Percentiles rank a stretch among this genome's conserved stretches.
Evolutionary conservation across 2,888 invertebrate species (phyloP).

Genomic region (Amblyjoppa proteus): DNA sequence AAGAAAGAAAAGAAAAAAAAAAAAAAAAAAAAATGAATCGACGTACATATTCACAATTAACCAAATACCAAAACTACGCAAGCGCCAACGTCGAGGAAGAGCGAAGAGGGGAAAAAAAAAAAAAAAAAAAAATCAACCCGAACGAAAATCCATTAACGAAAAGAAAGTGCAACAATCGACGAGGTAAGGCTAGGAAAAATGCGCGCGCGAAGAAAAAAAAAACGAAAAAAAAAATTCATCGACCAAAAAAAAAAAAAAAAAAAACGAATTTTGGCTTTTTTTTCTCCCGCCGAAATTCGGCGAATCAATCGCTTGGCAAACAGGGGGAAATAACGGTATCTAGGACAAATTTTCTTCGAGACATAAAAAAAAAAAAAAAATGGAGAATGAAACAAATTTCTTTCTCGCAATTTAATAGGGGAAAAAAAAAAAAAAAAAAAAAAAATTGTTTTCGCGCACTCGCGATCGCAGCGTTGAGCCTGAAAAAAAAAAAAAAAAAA

Average conservation of each 20-base stretch:
- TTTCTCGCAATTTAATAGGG: slow-evolving; percentile 53
- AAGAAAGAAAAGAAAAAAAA: slow-evolving; percentile 32
- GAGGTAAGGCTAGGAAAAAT: slow-evolving; percentile 39
- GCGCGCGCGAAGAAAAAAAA: background rate
- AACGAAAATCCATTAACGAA: background rate
- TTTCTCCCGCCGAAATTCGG: background rate
- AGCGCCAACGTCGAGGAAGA: background rate
- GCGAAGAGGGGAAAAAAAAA: background rate
- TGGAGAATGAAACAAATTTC: slow-evolving; percentile 13
- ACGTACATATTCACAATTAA: background rate
- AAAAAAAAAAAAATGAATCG: slow-evolving; percentile 17
- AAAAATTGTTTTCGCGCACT: slow-evolving; percentile 55
- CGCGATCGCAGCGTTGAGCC: slow-evolving; percentile 44
- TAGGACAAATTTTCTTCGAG: slow-evolving; percentile 57
- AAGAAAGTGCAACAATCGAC: slow-evolving; percentile 7
- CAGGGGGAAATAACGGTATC: slow-evolving; percentile 40
- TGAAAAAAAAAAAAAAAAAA: background rate
- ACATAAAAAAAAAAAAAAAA: slow-evolving; percentile 2
- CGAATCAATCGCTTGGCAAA: background rate
- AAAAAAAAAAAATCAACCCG: background rate
- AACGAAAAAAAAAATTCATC: slow-evolving; percentile 12
- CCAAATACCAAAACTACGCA: background rate
- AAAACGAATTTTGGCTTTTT: slow-evolving; percentile 19
- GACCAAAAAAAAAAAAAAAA: background rate
- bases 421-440: background rate